Percentiles rank a stretch among this genome's conserved stretches.
phyloP scores from a whole-genome alignment of 2,888 invertebrate genomes.

The Limulus polyphemus region DNA sequence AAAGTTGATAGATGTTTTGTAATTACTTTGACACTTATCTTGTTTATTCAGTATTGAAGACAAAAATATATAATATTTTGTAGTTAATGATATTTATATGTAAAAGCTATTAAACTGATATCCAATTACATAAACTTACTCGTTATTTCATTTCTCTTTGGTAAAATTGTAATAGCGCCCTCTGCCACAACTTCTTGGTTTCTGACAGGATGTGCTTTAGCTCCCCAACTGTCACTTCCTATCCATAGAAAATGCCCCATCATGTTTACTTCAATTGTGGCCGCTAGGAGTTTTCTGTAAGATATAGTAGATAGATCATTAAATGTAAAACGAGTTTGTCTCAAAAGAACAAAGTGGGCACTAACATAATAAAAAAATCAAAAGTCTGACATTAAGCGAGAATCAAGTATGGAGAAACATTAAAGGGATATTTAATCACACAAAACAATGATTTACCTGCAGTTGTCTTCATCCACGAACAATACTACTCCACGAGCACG shows the following conservation, averaged over 20 bases:
- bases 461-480: constrained; percentile 60
- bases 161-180: constrained; percentile 52
- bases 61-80: no score
- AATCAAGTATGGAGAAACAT: neutral
- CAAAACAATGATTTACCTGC: constrained; percentile 37
- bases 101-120: neutral
- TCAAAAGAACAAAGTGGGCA: no score
- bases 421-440: neutral
- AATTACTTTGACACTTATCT: no score
- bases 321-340: no score
- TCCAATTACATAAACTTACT: constrained; percentile 34
- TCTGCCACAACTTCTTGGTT: constrained; percentile 48
- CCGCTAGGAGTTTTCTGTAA: constrained; percentile 39
- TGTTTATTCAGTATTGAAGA: no score
- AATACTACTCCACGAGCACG: constrained; percentile 53
- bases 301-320: neutral
- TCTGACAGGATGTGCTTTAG: constrained; percentile 49
- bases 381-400: no score
- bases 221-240: constrained; percentile 59
- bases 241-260: constrained; percentile 51
- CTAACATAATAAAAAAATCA: no score
- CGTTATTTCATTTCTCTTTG: constrained; percentile 44
- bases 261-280: constrained; percentile 47
- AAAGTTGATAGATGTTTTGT: no score
- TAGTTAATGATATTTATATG: no score